Conservation (phyloP, 2,888 invertebrate species). For the Drosophila percnosoma region DNA sequence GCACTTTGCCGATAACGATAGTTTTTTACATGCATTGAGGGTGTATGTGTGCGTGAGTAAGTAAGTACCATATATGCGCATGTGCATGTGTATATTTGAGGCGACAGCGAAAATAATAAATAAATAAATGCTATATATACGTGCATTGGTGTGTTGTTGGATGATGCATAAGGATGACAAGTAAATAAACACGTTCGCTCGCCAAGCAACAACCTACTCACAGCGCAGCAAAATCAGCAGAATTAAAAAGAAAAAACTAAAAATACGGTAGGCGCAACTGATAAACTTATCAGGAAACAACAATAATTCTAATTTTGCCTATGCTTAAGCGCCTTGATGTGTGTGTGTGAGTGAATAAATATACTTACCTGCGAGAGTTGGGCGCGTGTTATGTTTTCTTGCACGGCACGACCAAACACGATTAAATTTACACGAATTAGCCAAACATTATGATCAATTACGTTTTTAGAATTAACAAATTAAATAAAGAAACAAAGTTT, state of each 20-base stretch:
- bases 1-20: conserved; percentile 39
- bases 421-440: not conserved
- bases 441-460: not conserved
- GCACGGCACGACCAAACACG: not conserved
- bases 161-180: conserved; percentile 68
- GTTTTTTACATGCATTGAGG: conserved; percentile 28
- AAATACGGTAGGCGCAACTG: conserved; percentile 62
- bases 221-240: conserved; percentile 10
- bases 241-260: conserved; percentile 23
- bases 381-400: not conserved
- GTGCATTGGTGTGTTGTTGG: conserved; percentile 47
- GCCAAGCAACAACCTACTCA: conserved; percentile 21
- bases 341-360: not conserved
- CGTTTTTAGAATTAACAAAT: not conserved
- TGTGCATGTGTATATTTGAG: conserved; percentile 37
- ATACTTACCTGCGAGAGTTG: not conserved
- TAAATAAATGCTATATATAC: conserved; percentile 62
- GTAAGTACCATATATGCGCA: conserved; percentile 23
- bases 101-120: conserved; percentile 63
- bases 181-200: conserved; percentile 40
- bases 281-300: conserved; percentile 63
- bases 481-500: not conserved
- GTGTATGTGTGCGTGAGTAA: conserved; percentile 33
- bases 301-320: conserved; percentile 64
- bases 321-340: conserved; percentile 19